Conservation (phyloP, 2,797 vertebrate genomes). For the Falco peregrinus region DNA sequence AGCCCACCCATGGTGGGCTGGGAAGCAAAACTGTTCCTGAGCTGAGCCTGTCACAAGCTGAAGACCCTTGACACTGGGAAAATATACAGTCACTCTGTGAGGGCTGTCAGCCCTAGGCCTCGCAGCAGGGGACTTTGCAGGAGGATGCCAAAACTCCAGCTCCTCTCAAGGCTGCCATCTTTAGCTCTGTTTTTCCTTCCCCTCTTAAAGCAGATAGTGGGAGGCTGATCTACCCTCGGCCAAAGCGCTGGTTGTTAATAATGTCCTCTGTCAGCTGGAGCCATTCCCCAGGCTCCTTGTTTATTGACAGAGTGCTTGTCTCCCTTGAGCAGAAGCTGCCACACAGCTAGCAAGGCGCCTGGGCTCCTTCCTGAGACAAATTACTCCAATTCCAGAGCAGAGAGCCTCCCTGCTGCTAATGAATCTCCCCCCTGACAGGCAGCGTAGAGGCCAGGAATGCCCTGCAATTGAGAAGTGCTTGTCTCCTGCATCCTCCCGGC, state of each 20-base stretch:
- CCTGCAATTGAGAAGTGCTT: background rate
- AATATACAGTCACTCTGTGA: background rate
- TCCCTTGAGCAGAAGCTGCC: constrained; percentile 54
- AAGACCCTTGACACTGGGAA: background rate
- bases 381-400: constrained; percentile 40
- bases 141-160: background rate
- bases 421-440: constrained; percentile 14
- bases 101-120: background rate
- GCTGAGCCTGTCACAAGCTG: background rate
- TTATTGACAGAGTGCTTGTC: constrained; percentile 42
- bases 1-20: background rate
- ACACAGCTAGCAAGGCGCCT: background rate
- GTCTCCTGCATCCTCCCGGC: background rate
- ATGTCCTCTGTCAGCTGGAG: constrained; percentile 32
- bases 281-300: constrained; percentile 35
- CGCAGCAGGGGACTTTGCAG: background rate
- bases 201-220: constrained; percentile 14
- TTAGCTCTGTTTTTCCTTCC: background rate
- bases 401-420: background rate
- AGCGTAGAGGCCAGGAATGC: background rate
- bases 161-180: background rate
- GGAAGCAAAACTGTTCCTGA: background rate
- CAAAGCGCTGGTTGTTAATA: constrained; percentile 11
- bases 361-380: constrained; percentile 37
- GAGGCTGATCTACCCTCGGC: background rate